These are phyloP conservation scores for Melipona bicolor DNA, from an alignment of 2,888 invertebrate species.

Conservation along the genomic window DNA sequence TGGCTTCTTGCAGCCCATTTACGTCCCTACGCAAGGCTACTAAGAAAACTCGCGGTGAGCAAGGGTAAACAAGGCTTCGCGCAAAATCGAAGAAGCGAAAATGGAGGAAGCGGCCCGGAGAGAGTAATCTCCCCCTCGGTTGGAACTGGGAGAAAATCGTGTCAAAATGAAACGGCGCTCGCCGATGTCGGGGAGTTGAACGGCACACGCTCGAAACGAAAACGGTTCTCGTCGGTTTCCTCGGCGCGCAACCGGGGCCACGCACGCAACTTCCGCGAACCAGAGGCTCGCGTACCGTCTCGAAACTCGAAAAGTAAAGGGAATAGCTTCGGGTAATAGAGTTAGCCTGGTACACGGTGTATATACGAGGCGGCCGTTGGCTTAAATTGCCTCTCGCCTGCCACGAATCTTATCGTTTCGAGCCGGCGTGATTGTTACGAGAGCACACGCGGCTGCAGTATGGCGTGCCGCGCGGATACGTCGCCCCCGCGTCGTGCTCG, in stretches of 20 bases:
- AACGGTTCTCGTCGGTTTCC: neutral
- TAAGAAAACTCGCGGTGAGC: neutral
- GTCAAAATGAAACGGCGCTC: neutral
- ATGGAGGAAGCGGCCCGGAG: no score
- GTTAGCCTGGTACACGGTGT: slow-evolving; percentile 56
- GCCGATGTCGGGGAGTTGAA: neutral
- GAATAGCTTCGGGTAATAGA: slow-evolving; percentile 32
- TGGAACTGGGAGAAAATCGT: neutral
- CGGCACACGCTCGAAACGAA: slow-evolving; percentile 1
- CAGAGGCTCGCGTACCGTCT: neutral
- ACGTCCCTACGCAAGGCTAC: slow-evolving; percentile 7
- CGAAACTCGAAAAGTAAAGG: slow-evolving; percentile 36
- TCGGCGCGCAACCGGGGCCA: neutral
- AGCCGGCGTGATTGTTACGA: slow-evolving; percentile 63
- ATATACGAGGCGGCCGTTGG: slow-evolving; percentile 56
- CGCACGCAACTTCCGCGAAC: slow-evolving; percentile 22
- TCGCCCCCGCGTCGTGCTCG: neutral
- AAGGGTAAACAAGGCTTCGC: slow-evolving; percentile 5
- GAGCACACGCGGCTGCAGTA: slow-evolving; percentile 28
- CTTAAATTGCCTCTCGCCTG: slow-evolving; percentile 67
- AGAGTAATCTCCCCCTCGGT: neutral
- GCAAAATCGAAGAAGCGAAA: no score
- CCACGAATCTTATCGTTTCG: slow-evolving; percentile 68
- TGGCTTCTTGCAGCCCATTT: neutral
- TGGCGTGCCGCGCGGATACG: slow-evolving; percentile 31